Base-by-base conservation (phyloP, 1,140 invertebrate genomes). In the Epicauta chinensis region DNA sequence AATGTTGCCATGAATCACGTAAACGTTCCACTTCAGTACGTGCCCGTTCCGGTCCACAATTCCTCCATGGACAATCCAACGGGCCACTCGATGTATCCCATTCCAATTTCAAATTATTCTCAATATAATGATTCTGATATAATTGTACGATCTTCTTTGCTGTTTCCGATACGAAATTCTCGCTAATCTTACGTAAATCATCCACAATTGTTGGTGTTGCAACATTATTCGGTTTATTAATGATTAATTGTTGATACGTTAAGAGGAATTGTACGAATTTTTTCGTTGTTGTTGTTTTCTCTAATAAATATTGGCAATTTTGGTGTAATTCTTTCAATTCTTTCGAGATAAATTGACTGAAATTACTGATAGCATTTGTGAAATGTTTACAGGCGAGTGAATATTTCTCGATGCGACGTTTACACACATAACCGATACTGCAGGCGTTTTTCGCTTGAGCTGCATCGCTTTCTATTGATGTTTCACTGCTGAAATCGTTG, bases 1-100 rank as follows among this genome's bases (percentile, higher is more conserved):
- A 75, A 77, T 93, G 89, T 71, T 93, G 91, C 91, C 92, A 95
- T 1, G 90, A 91, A 60, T 93, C 91, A 30, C 89, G 75, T 51
- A 94, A 72, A 51, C 88, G 79, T 59, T 87, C 83, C 1, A 90
- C 86, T 40, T 89, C 77, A 23, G 87, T 84, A 51, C 81, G 73
- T 2, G 87, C 86, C 62, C 81, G 80, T 45, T 82, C 80, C 46
- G 83, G 80, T 13, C 87, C 80, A 54, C 82, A 75, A 12, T 78
- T 79, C 29, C 75, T 70, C 56, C 75, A 76, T 2, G 86, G 85
- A 68, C 85, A 87, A 39, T 76, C 76, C 48, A 86, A 77, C 32
- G 75, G 76, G 46, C 77, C 71, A 54, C 81, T 82, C n/a, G 80
- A 80, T 17, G 77, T 77, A 13, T 82, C 75, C 89, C 89, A 92